These are phyloP conservation scores for Akabosia matsudoensis DNA, from an alignment of 1,140 invertebrate species.

Conservation along the genomic window DNA sequence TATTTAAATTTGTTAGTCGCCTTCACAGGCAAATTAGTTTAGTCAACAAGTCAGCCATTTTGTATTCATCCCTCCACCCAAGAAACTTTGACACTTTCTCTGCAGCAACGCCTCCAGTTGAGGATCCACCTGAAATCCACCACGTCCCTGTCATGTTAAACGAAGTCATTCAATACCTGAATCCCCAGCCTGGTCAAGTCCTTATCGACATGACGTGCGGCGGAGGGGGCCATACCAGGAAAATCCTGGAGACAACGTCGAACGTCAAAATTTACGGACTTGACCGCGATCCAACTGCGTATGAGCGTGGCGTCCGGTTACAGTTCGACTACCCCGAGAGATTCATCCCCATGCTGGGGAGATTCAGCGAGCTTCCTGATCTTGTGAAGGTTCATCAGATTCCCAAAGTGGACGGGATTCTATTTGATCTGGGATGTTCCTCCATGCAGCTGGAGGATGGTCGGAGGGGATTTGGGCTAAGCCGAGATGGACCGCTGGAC, in stretches of 20 bases:
- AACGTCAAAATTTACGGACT: slow-evolving; percentile 69
- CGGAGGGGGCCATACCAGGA: slow-evolving; percentile 76
- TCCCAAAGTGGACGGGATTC: slow-evolving; percentile 71
- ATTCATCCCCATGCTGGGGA: slow-evolving; percentile 74
- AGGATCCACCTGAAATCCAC: slow-evolving; percentile 31
- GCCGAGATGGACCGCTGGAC: slow-evolving; percentile 80
- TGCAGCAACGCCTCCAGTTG: neutral
- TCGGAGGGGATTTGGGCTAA: slow-evolving; percentile 79
- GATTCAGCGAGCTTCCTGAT: slow-evolving; percentile 78
- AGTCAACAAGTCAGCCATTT: too few species aligned
- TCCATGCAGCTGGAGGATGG: slow-evolving; percentile 88
- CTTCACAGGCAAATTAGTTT: too few species aligned
- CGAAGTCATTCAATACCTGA: slow-evolving; percentile 66
- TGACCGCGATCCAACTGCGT: slow-evolving; percentile 80
- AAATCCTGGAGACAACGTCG: slow-evolving; percentile 59
- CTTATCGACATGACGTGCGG: slow-evolving; percentile 92
- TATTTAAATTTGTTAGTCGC: too few species aligned
- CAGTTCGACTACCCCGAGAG: slow-evolving; percentile 64
- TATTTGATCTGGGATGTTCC: slow-evolving; percentile 94
- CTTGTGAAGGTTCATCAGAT: slow-evolving; percentile 63
- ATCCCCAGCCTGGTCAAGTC: slow-evolving; percentile 56
- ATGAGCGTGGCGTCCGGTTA: slow-evolving; percentile 64
- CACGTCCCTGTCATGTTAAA: slow-evolving; percentile 70
- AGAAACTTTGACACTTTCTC: too few species aligned
- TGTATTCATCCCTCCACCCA: too few species aligned